phyloP scores from a whole-genome alignment of 2,797 vertebrate genomes.

The Garrulus glandarius region DNA sequence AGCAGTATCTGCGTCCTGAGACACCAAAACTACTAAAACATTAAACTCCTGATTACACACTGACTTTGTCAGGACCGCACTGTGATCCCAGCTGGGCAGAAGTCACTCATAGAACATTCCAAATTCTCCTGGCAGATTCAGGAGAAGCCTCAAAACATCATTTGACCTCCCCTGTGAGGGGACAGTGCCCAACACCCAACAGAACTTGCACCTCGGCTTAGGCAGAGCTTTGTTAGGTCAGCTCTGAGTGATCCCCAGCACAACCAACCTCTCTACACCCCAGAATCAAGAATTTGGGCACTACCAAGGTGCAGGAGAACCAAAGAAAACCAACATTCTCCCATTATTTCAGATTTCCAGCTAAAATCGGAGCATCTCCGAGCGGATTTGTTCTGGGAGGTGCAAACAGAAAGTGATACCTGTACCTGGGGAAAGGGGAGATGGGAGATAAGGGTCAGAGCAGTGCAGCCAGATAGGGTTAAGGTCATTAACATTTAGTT shows the following conservation, averaged over 20 bases:
- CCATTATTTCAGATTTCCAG: neutral
- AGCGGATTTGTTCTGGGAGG: neutral
- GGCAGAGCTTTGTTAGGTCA: neutral
- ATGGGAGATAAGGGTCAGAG: neutral
- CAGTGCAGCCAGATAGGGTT: neutral
- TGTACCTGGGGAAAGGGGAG: neutral
- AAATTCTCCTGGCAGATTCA: neutral
- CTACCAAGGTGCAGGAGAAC: neutral
- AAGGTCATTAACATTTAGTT: neutral
- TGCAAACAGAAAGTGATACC: neutral
- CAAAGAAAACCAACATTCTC: neutral
- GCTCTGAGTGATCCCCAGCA: neutral
- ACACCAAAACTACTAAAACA: neutral
- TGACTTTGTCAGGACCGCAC: neutral
- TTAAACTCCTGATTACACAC: neutral
- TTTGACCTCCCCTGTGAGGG: rapidly evolving
- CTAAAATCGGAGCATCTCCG: neutral
- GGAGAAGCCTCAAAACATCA: neutral
- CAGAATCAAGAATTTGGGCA: rapidly evolving
- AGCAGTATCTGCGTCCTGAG: rapidly evolving
- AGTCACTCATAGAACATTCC: neutral
- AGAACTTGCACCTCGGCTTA: neutral
- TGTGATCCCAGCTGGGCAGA: neutral
- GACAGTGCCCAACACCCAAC: neutral
- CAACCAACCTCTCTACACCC: neutral